phyloP scores from a whole-genome alignment of 2,888 invertebrate genomes.

The Elegia similella region DNA sequence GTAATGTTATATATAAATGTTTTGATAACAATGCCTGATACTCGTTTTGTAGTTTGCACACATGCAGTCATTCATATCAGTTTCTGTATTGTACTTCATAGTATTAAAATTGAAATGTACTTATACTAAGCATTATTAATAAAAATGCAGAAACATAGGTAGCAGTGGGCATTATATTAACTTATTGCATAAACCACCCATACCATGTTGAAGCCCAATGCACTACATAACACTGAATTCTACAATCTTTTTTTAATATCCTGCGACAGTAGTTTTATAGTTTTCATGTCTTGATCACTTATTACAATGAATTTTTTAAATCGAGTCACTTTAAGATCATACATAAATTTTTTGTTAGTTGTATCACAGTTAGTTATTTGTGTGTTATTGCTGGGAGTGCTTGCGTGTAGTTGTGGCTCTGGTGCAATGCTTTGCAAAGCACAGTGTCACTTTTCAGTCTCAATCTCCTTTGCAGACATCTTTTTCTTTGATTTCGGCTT shows the following conservation, averaged over 20 bases:
- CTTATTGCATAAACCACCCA: background rate
- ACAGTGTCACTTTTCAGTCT: constrained; percentile 65
- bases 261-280: constrained; percentile 43
- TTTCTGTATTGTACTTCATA: background rate
- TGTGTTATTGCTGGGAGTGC: constrained; percentile 35
- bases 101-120: background rate
- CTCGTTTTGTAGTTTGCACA: no score
- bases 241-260: constrained; percentile 29
- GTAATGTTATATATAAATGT: background rate
- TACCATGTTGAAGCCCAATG: background rate
- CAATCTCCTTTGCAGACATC: constrained; percentile 37
- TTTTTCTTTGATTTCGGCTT: constrained; percentile 32
- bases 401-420: constrained; percentile 35
- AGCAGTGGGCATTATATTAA: background rate
- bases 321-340: constrained; percentile 47
- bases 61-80: background rate
- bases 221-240: background rate
- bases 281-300: constrained; percentile 49
- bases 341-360: constrained; percentile 40
- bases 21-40: background rate
- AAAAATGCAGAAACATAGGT: background rate
- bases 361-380: constrained; percentile 53
- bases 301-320: constrained; percentile 42
- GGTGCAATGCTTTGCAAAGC: constrained; percentile 25
- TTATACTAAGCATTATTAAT: background rate